Evolutionary conservation across 2,888 invertebrate species (phyloP).

Genomic region (Drosophila lacicola): DNA sequence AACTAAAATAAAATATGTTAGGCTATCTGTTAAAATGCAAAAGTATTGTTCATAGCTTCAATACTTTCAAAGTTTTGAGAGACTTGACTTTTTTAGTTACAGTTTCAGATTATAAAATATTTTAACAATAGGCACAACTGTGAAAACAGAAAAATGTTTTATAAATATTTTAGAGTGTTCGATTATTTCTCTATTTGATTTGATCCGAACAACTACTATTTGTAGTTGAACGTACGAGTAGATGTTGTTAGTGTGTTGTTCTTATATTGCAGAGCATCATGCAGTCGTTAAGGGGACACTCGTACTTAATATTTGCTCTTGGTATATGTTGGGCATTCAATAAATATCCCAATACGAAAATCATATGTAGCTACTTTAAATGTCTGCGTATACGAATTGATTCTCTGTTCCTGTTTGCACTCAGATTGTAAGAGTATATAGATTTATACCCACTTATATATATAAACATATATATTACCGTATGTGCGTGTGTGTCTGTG

Average conservation of each 20-base stretch:
- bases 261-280: background rate
- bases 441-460: slow-evolving; percentile 11
- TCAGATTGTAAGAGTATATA: slow-evolving; percentile 8
- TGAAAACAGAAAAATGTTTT: too few species aligned
- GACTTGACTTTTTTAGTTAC: too few species aligned
- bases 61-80: too few species aligned
- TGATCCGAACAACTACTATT: too few species aligned
- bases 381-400: slow-evolving; percentile 37
- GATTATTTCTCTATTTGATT: too few species aligned
- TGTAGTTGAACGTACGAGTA: background rate
- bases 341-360: slow-evolving; percentile 13
- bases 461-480: slow-evolving; percentile 2
- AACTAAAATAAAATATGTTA: too few species aligned
- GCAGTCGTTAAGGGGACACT: slow-evolving; percentile 13
- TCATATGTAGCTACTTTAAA: slow-evolving; percentile 58
- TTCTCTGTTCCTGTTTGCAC: slow-evolving; percentile 11
- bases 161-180: too few species aligned
- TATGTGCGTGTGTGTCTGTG: slow-evolving; percentile 14
- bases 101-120: too few species aligned
- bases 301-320: slow-evolving; percentile 14
- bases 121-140: too few species aligned
- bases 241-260: too few species aligned
- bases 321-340: background rate
- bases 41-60: too few species aligned
- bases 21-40: too few species aligned